Evolutionary conservation across 2,888 invertebrate species (phyloP).

Genomic region (Molanna angustata): DNA sequence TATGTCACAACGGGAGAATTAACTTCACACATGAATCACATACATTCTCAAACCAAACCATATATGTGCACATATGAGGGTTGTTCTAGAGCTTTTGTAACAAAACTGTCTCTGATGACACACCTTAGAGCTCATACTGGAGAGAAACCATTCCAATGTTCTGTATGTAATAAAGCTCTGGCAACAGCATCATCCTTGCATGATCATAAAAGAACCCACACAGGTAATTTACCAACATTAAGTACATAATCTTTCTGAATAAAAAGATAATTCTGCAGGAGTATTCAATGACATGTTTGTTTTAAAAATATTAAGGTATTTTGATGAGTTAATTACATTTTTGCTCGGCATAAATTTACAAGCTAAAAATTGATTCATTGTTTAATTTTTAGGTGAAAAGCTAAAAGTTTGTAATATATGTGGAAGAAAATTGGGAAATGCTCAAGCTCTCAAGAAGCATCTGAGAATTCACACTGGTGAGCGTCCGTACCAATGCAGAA

Average conservation of each 20-base stretch:
- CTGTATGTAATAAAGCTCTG: conserved; percentile 29
- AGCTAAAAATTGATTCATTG: too few species aligned
- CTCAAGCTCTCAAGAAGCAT: conserved; percentile 31
- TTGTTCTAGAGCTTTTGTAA: conserved; percentile 31
- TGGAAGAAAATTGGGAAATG: conserved; percentile 22
- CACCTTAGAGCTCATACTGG: conserved; percentile 33
- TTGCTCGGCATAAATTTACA: too few species aligned
- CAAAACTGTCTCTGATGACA: conserved; percentile 31
- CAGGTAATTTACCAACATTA: too few species aligned
- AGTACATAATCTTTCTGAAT: too few species aligned
- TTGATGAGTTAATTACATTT: too few species aligned
- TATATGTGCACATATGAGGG: conserved; percentile 31
- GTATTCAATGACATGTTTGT: too few species aligned
- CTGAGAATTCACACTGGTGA: conserved; percentile 32
- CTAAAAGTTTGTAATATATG: conserved; percentile 29
- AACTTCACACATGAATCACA: conserved; percentile 32
- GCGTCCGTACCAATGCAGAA: conserved; percentile 28
- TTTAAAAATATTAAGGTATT: too few species aligned
- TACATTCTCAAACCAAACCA: conserved; percentile 32
- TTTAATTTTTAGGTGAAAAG: conserved; percentile 25
- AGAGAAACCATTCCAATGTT: conserved; percentile 32
- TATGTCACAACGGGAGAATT: conserved; percentile 35
- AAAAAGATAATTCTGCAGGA: too few species aligned
- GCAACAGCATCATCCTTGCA: conserved; percentile 31
- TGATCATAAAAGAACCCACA: conserved; percentile 33